Conservation (phyloP, 2,888 invertebrate species). For the Temnothorax ravouxi region DNA sequence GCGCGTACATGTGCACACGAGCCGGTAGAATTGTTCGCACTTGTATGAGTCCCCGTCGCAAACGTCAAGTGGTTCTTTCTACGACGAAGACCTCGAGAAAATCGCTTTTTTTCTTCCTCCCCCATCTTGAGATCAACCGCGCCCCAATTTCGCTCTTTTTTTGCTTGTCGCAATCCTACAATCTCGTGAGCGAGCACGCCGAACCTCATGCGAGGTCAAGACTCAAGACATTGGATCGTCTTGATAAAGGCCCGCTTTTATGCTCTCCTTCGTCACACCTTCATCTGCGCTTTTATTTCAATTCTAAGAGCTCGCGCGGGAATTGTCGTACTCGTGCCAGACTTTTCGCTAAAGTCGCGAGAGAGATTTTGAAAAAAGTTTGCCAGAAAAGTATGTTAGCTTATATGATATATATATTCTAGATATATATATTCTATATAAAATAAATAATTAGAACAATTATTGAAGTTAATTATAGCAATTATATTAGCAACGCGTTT, state of each 20-base stretch:
- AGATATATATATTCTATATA: background rate
- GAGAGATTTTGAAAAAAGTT: background rate
- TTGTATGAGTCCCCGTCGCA: background rate
- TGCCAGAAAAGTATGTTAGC: background rate
- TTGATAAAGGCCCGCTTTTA: background rate
- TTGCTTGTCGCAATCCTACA: background rate
- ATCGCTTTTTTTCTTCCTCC: background rate
- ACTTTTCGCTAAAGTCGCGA: background rate
- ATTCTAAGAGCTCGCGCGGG: background rate
- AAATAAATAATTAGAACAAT: constrained; percentile 2
- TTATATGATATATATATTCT: background rate
- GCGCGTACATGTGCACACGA: background rate
- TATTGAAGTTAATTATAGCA: constrained; percentile 1
- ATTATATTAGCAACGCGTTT: background rate
- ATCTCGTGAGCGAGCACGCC: constrained; percentile 14
- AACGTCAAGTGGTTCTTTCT: constrained; percentile 17
- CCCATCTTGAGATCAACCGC: constrained; percentile 3
- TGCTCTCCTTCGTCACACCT: background rate
- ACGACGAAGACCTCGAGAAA: constrained; percentile 19
- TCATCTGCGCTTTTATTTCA: background rate
- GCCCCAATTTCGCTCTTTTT: constrained; percentile 25
- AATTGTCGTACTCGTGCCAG: background rate
- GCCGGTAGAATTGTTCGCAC: background rate
- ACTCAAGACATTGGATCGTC: constrained; percentile 13
- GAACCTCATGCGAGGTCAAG: background rate